phyloP scores from a whole-genome alignment of 2,113 vertebrate species.

The Eulemur macaco region DNA sequence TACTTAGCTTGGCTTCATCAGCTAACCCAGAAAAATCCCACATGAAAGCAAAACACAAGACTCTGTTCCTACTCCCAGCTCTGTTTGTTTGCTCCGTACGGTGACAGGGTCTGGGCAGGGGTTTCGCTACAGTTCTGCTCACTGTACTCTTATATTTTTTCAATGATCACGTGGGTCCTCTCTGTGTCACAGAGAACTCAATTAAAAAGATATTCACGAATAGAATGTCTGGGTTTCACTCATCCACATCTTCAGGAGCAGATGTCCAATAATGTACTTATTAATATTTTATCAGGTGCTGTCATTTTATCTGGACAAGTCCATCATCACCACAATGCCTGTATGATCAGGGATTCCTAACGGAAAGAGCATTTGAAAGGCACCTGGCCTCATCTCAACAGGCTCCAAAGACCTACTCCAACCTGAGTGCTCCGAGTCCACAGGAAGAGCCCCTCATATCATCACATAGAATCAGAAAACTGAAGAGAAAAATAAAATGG shows the following conservation, averaged over 20 bases:
- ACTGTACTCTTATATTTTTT: background rate
- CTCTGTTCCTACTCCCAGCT: background rate
- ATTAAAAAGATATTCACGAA: background rate
- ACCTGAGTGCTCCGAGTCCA: background rate
- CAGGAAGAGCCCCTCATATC: accelerated
- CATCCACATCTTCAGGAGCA: background rate
- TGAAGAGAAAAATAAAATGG: background rate
- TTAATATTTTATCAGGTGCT: background rate
- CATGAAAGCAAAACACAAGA: background rate
- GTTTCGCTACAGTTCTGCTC: too few relatives aligned
- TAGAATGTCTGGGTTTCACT: background rate
- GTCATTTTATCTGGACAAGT: background rate
- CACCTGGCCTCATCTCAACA: background rate
- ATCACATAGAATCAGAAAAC: background rate
- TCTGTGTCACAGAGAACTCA: background rate
- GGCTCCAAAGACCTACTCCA: background rate
- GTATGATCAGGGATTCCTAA: background rate
- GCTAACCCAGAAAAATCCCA: background rate
- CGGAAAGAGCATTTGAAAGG: background rate
- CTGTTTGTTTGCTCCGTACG: accelerated
- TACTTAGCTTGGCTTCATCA: background rate
- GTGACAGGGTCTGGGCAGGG: background rate
- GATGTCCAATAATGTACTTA: background rate
- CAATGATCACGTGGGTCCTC: background rate
- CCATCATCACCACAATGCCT: background rate